These are phyloP conservation scores for Ethmia dodecea DNA, from an alignment of 2,888 invertebrate genomes.

Conservation along the genomic window DNA sequence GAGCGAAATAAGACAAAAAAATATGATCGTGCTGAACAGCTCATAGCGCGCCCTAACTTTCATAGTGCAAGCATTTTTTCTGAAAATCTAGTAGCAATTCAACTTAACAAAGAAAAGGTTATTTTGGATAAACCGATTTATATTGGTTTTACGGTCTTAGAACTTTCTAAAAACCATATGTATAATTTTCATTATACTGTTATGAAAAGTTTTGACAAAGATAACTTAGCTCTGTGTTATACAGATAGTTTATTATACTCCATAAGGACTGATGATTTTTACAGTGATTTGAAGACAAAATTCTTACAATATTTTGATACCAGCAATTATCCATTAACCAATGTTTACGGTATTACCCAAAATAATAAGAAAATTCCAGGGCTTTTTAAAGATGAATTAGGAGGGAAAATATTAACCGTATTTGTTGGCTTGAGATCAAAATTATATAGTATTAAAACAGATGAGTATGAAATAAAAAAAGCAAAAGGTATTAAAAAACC, in stretches of 20 bases:
- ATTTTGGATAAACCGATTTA: conserved; percentile 12
- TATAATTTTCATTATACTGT: conserved; percentile 14
- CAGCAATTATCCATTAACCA: conserved; percentile 10
- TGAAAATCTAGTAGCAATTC: conserved; percentile 12
- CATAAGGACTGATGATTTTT: conserved; percentile 12
- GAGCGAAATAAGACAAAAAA: conserved; percentile 9
- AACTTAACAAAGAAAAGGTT: conserved; percentile 5
- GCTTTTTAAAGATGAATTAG: conserved; percentile 15
- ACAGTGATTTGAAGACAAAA: conserved; percentile 10
- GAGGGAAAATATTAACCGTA: conserved; percentile 12
- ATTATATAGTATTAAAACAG: conserved; percentile 10
- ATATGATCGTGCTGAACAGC: conserved; percentile 6
- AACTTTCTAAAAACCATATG: conserved; percentile 13
- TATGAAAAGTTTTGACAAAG: conserved; percentile 4
- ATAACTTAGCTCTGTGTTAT: conserved; percentile 11
- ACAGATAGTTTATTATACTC: conserved; percentile 15
- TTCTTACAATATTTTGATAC: conserved; percentile 15
- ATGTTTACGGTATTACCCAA: conserved; percentile 6
- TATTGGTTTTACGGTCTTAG: conserved; percentile 11
- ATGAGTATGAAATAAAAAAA: conserved; percentile 2
- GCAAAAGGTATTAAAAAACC: conserved; percentile 9
- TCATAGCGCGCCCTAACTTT: conserved; percentile 9
- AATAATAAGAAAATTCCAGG: conserved; percentile 13
- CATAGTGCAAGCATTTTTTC: conserved; percentile 10
- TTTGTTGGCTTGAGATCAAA: conserved; percentile 15